Conservation (phyloP, 2,797 vertebrate species). For the Onychomys leucogaster region DNA sequence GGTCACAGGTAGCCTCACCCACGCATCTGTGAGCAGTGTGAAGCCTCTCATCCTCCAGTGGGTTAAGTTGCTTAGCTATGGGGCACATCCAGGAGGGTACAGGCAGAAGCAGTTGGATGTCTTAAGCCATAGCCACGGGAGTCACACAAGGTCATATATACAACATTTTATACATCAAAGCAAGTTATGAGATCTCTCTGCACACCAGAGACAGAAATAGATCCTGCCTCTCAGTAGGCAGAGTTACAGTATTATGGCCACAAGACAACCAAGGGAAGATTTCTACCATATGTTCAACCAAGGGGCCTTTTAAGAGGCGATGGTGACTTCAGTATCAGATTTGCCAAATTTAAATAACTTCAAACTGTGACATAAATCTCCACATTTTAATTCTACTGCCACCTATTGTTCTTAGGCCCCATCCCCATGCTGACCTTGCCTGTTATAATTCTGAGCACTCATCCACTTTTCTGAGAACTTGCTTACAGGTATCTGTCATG, state of each 20-base stretch:
- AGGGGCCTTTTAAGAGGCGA: not conserved
- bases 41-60: not conserved
- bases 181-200: not conserved
- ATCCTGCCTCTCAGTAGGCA: not conserved
- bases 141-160: not conserved
- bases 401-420: not conserved
- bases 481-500: not conserved
- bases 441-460: not conserved
- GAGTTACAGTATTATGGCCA: not conserved
- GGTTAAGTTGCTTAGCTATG: not conserved
- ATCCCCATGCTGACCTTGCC: too few species aligned
- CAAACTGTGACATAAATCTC: not conserved
- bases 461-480: not conserved
- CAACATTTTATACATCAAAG: not conserved
- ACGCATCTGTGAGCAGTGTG: fast-evolving
- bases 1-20: not conserved
- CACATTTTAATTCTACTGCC: not conserved
- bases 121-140: not conserved
- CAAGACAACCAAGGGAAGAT: not conserved
- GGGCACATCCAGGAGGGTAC: not conserved
- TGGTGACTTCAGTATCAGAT: not conserved
- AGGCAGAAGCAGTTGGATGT: not conserved
- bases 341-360: constrained; percentile 6
- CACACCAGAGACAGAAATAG: not conserved
- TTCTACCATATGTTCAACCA: not conserved